phyloP scores from a whole-genome alignment of 2,888 invertebrate species.

The Synergus japonicus region DNA sequence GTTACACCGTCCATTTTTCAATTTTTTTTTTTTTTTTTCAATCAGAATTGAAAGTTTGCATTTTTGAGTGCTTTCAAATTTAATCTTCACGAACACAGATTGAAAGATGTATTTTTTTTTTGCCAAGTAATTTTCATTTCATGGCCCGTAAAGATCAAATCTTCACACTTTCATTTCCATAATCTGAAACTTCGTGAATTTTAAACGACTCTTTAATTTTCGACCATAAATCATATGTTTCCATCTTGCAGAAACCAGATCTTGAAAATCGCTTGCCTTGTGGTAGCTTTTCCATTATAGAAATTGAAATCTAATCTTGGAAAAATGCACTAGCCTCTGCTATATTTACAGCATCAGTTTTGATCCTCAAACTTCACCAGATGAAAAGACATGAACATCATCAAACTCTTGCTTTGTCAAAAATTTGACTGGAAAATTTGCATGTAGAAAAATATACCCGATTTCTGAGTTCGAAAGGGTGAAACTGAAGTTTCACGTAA shows the following conservation, averaged over 20 bases:
- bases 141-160: neutral
- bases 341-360: slow-evolving; percentile 10
- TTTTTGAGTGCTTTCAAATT: neutral
- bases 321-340: slow-evolving; percentile 30
- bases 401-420: neutral
- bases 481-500: slow-evolving; percentile 28
- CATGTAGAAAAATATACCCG: neutral
- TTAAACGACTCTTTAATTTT: neutral
- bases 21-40: too few species aligned
- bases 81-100: neutral
- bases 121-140: neutral
- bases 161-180: too few species aligned
- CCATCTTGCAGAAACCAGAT: slow-evolving; percentile 8
- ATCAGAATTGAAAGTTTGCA: neutral
- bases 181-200: neutral
- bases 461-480: slow-evolving; percentile 8
- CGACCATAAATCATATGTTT: neutral
- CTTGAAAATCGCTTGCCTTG: slow-evolving; percentile 11
- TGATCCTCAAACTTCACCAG: neutral
- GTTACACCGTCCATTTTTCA: neutral
- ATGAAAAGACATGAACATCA: neutral
- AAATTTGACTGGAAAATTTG: slow-evolving; percentile 1
- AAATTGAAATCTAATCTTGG: slow-evolving; percentile 32
- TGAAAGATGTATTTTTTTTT: neutral
- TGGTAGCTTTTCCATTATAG: slow-evolving; percentile 17